A percentile compares a stretch with the other conserved stretches of the same genome.
phyloP scores from a whole-genome alignment of 2,113 vertebrate species.

The Columba livia region DNA sequence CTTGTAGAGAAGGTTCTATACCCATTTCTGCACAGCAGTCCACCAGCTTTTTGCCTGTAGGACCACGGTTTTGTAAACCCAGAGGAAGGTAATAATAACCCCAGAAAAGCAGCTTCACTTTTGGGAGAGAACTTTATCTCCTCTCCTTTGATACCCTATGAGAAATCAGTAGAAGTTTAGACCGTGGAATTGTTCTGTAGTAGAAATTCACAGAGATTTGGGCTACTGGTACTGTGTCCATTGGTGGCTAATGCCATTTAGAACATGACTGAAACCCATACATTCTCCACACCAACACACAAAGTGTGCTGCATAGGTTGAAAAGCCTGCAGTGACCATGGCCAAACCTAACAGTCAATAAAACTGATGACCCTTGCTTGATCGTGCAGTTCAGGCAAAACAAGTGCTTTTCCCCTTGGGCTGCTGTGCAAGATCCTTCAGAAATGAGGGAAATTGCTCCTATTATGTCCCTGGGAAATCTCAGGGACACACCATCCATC shows the following conservation, averaged over 20 bases:
- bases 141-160: background rate
- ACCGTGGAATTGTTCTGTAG: background rate
- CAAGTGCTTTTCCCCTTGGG: conserved; percentile 6
- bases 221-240: background rate
- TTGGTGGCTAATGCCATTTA: background rate
- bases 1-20: background rate
- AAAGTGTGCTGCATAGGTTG: background rate
- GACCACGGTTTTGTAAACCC: background rate
- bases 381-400: background rate
- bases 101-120: background rate
- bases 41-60: background rate
- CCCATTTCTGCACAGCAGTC: background rate
- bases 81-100: background rate
- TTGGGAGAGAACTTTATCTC: background rate
- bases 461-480: background rate
- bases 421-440: background rate
- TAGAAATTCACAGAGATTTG: background rate
- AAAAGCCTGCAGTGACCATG: background rate
- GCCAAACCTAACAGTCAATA: conserved; percentile 10
- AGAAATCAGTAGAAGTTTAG: background rate
- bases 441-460: background rate
- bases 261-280: background rate
- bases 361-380: conserved; percentile 11
- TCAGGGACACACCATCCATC: conserved; percentile 42
- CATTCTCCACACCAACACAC: background rate